Evolutionary conservation across 2,797 vertebrate genomes (phyloP).

Genomic region (Sebastes matsubarae): DNA sequence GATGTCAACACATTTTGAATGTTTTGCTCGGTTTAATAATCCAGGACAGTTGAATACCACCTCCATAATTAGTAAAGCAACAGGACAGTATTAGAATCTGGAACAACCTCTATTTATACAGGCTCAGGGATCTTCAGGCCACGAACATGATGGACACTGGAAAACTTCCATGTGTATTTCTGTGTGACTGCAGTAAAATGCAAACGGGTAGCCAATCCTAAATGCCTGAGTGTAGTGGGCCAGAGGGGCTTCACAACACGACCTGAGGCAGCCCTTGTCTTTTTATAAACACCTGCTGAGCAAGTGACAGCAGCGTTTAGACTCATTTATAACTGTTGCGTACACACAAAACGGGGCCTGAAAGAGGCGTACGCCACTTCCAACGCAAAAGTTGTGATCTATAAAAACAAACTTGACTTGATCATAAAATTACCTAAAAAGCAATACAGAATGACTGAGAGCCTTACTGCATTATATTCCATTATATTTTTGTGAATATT

Average conservation of each 20-base stretch:
- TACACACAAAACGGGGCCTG: neutral
- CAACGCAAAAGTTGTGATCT: neutral
- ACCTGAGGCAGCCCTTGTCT: slow-evolving; percentile 13
- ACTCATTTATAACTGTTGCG: neutral
- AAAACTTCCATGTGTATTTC: slow-evolving; percentile 64
- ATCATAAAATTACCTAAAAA: too few relatives aligned
- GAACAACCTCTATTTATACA: slow-evolving; percentile 53
- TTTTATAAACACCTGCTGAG: slow-evolving; percentile 42
- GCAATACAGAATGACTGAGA: too few relatives aligned
- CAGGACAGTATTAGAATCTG: slow-evolving; percentile 34
- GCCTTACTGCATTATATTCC: too few relatives aligned
- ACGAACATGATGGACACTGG: slow-evolving; percentile 50
- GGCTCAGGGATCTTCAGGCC: slow-evolving; percentile 34
- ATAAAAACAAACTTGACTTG: neutral
- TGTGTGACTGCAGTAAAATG: slow-evolving; percentile 57
- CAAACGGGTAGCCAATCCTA: slow-evolving; percentile 36
- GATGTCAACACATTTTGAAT: neutral
- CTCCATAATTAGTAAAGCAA: slow-evolving; percentile 43
- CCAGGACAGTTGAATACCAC: neutral
- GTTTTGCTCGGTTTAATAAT: slow-evolving; percentile 1
- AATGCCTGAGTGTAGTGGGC: slow-evolving; percentile 30
- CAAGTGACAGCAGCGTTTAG: slow-evolving; percentile 46
- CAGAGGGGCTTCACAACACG: slow-evolving; percentile 28
- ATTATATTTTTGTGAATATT: too few relatives aligned
- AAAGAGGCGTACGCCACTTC: neutral